These are phyloP conservation scores for Opisthocomus hoazin DNA, from an alignment of 2,113 vertebrate species.

Conservation along the genomic window DNA sequence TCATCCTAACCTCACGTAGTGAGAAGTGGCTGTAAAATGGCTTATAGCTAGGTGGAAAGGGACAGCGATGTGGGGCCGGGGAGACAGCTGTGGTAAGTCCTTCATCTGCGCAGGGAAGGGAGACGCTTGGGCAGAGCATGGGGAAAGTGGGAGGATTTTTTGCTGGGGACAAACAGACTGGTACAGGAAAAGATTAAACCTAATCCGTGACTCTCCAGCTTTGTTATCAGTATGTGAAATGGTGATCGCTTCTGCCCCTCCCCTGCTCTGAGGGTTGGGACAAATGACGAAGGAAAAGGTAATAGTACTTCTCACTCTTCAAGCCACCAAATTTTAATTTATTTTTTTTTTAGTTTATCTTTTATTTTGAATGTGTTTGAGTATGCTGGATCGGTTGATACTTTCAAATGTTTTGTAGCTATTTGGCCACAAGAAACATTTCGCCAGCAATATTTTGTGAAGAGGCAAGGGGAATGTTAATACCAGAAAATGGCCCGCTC, in stretches of 20 bases:
- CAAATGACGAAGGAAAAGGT: not conserved
- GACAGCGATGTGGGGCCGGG: not conserved
- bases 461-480: not conserved
- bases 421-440: not conserved
- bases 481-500: accelerated
- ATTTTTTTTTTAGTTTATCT: not conserved
- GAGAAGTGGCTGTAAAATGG: not conserved
- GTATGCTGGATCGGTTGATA: not conserved
- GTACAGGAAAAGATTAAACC: not conserved
- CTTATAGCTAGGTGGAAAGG: not conserved
- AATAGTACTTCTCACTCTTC: not conserved
- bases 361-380: not conserved
- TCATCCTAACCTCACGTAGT: not conserved
- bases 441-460: not conserved
- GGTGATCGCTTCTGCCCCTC: not conserved
- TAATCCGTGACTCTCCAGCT: not conserved
- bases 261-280: not conserved
- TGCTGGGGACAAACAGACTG: not conserved
- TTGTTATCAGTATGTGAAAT: not conserved
- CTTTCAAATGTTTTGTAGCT: not conserved
- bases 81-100: not conserved
- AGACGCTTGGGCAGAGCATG: not conserved
- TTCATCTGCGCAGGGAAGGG: not conserved
- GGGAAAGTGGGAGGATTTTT: not conserved
- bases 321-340: not conserved